Percentiles rank a stretch among this genome's conserved stretches.
phyloP scores from a whole-genome alignment of 2,888 invertebrate genomes.

The Tachina lurida region DNA sequence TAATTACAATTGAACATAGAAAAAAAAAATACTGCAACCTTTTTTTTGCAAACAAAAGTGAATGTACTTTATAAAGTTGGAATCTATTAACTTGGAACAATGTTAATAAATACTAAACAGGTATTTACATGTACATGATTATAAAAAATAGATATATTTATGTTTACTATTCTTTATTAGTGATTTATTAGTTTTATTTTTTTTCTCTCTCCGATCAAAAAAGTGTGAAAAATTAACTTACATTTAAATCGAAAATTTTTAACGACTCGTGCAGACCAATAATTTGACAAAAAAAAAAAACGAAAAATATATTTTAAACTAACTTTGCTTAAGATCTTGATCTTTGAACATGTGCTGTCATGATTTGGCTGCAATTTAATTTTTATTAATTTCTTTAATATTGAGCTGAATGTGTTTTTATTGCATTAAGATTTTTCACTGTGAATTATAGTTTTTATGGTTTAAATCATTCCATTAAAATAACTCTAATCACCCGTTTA shows the following conservation, averaged over 20 bases:
- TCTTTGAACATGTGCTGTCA: not conserved
- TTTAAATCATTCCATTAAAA: too few relatives aligned
- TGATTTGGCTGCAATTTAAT: too few relatives aligned
- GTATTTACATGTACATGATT: not conserved
- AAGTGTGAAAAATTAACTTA: conserved; percentile 60
- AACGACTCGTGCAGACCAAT: not conserved
- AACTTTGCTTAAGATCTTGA: not conserved
- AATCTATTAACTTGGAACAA: not conserved
- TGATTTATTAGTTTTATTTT: not conserved
- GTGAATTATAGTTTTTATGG: too few relatives aligned
- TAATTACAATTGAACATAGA: not conserved
- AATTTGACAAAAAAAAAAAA: not conserved
- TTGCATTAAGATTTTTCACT: too few relatives aligned
- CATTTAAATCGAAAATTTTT: conserved; percentile 46
- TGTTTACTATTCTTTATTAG: not conserved
- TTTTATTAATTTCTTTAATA: not conserved
- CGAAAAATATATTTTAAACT: not conserved
- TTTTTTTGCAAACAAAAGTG: not conserved
- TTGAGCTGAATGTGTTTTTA: not conserved
- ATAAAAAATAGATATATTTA: conserved; percentile 1
- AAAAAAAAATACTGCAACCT: conserved; percentile 10
- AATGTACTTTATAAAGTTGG: conserved; percentile 12
- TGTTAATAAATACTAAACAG: not conserved
- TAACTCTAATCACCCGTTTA: too few relatives aligned
- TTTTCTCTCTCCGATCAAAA: conserved; percentile 43